Conservation (phyloP, 2,113 vertebrate genomes). For the Protobothrops flavoviridis region DNA sequence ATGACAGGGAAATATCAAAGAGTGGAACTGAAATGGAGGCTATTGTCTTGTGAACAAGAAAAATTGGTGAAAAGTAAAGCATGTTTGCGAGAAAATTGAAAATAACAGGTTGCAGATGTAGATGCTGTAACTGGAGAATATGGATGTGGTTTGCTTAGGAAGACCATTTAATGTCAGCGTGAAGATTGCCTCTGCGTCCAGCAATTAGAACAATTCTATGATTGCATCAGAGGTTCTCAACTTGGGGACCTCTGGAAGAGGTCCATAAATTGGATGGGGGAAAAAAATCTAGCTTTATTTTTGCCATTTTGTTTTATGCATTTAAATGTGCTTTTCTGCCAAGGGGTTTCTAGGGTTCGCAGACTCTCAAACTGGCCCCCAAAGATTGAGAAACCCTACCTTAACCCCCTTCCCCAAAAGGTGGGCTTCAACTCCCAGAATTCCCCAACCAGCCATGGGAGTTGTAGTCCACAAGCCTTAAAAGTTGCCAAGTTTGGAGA, state of each 20-base stretch:
- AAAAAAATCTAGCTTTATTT: not conserved
- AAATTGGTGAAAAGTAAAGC: not conserved
- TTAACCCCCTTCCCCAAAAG: not conserved
- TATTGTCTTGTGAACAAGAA: not conserved
- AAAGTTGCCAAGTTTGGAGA: too few relatives aligned
- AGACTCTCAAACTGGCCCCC: not conserved
- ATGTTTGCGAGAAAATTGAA: not conserved
- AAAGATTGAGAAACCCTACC: not conserved
- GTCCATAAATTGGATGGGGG: not conserved
- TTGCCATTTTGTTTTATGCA: not conserved
- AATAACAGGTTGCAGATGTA: not conserved
- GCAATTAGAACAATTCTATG: not conserved
- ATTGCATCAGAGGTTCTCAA: not conserved
- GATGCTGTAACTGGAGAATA: not conserved
- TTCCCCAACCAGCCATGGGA: too few relatives aligned
- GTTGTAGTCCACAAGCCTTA: too few relatives aligned
- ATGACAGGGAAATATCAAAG: not conserved
- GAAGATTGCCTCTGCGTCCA: not conserved
- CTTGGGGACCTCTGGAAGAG: too few relatives aligned
- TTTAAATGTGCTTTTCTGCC: not conserved
- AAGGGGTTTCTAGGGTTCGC: not conserved
- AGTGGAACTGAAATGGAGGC: not conserved
- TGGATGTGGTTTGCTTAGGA: not conserved
- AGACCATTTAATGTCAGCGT: not conserved
- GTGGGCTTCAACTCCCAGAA: too few relatives aligned